phyloP scores from a whole-genome alignment of 2,113 vertebrate genomes.

The Rhinichthys klamathensis region DNA sequence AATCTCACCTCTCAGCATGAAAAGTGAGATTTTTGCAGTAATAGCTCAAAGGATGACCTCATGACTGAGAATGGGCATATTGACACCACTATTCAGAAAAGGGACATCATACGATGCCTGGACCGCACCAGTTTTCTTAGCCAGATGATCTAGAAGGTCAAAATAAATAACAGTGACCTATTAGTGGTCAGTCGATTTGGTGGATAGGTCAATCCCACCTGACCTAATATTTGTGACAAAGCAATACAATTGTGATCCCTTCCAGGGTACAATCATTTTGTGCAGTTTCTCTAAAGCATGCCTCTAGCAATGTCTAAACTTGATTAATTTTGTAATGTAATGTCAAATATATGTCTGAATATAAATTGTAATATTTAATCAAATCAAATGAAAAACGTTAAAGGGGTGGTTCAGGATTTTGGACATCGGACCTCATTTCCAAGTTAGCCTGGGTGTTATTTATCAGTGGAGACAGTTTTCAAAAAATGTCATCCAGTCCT shows the following conservation, averaged over 20 bases:
- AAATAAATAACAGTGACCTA: background rate
- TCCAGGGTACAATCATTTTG: background rate
- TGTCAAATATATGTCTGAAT: too few relatives aligned
- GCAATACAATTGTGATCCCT: background rate
- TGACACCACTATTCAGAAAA: constrained; percentile 9
- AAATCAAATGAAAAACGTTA: too few relatives aligned
- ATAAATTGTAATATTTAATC: too few relatives aligned
- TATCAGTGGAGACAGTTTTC: too few relatives aligned
- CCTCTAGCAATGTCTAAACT: background rate
- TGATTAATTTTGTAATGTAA: background rate
- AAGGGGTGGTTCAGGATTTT: too few relatives aligned
- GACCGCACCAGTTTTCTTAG: background rate
- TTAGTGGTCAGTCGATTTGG: background rate
- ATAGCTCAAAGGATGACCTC: constrained; percentile 15
- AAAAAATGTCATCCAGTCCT: too few relatives aligned
- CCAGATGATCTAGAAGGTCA: constrained; percentile 14
- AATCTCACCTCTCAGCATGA: constrained; percentile 7
- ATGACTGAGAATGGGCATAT: background rate
- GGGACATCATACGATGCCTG: background rate
- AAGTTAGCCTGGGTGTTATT: too few relatives aligned
- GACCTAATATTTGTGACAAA: background rate
- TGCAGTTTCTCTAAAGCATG: background rate
- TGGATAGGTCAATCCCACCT: background rate
- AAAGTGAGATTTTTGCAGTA: constrained; percentile 6
- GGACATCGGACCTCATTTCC: too few relatives aligned